Evolutionary conservation across 1,140 invertebrate species (phyloP).

Genomic region (Bradysia coprophila): DNA sequence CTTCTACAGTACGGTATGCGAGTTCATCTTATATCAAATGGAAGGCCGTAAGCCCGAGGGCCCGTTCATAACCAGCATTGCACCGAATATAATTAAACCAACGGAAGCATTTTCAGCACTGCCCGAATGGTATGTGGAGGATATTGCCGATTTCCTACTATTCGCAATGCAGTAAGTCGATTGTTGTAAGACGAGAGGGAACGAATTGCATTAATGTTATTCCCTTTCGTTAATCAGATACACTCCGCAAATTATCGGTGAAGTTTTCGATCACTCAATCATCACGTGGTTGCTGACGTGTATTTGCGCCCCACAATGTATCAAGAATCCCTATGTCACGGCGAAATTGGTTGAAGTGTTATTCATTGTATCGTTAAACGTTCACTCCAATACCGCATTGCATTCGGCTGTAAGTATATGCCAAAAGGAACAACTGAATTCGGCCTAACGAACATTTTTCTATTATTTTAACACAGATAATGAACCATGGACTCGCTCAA

Average conservation of each 20-base stretch:
- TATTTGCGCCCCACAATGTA: conserved; percentile 74
- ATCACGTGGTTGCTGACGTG: conserved; percentile 77
- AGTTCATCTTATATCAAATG: conserved; percentile 49
- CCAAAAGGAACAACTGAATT: conserved; percentile 10
- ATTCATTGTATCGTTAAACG: conserved; percentile 74
- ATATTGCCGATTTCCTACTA: conserved; percentile 86
- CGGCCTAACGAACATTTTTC: not conserved
- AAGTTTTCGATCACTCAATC: conserved; percentile 61
- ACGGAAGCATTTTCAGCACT: conserved; percentile 66
- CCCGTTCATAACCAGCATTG: conserved; percentile 21
- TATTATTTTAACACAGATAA: conserved; percentile 30
- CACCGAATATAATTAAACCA: conserved; percentile 35
- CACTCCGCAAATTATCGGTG: conserved; percentile 51
- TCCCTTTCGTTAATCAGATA: too few species aligned
- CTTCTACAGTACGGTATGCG: conserved; percentile 74
- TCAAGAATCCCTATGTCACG: conserved; percentile 90
- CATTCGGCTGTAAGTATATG: conserved; percentile 24
- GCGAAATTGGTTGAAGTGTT: conserved; percentile 90
- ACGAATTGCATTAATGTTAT: too few species aligned
- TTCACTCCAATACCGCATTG: conserved; percentile 45
- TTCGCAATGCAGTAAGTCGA: conserved; percentile 85
- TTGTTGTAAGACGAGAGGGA: too few species aligned
- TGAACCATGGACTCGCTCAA: conserved; percentile 74
- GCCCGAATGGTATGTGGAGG: conserved; percentile 90
- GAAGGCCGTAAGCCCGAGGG: conserved; percentile 26